Conservation (phyloP, 2,888 invertebrate species). For the Panopea generosa region DNA sequence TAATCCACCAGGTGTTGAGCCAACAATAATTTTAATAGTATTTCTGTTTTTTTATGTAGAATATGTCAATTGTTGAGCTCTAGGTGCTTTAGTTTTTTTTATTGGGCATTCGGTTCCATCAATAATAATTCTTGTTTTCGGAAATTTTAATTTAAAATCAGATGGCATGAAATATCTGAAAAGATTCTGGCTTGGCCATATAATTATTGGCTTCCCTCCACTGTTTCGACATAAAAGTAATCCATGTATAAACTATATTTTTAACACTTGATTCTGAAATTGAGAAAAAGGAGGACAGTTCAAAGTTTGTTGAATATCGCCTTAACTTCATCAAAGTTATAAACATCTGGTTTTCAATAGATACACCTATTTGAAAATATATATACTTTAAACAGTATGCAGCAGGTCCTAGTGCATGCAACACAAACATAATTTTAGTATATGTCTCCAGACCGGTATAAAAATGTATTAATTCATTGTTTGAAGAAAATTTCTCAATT, state of each 20-base stretch:
- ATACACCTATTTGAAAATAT: not conserved
- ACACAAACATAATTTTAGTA: too few relatives aligned
- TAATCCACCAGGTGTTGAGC: constrained; percentile 33
- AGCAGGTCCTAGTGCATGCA: too few relatives aligned
- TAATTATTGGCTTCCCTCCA: constrained; percentile 36
- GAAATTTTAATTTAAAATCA: constrained; percentile 1
- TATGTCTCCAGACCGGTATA: too few relatives aligned
- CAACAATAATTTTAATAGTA: constrained; percentile 36
- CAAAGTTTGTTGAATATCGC: constrained; percentile 16
- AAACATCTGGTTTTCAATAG: not conserved
- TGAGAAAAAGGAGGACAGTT: constrained; percentile 24
- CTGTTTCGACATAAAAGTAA: constrained; percentile 41
- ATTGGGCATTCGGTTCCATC: not conserved
- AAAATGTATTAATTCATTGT: too few relatives aligned
- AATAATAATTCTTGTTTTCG: constrained; percentile 1
- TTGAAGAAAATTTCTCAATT: too few relatives aligned
- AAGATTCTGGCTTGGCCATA: constrained; percentile 41
- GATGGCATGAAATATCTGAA: constrained; percentile 40
- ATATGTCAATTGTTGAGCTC: constrained; percentile 28
- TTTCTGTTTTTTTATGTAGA: constrained; percentile 58
- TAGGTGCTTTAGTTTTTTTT: constrained; percentile 26
- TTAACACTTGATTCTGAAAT: constrained; percentile 24
- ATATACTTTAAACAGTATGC: too few relatives aligned
- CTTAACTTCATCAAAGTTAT: constrained; percentile 17
- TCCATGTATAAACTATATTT: constrained; percentile 48